Percentiles rank a stretch among this genome's conserved stretches.
These are phyloP conservation scores for Pampus argenteus DNA, from an alignment of 2,797 vertebrate genomes.

Conservation along the genomic window DNA sequence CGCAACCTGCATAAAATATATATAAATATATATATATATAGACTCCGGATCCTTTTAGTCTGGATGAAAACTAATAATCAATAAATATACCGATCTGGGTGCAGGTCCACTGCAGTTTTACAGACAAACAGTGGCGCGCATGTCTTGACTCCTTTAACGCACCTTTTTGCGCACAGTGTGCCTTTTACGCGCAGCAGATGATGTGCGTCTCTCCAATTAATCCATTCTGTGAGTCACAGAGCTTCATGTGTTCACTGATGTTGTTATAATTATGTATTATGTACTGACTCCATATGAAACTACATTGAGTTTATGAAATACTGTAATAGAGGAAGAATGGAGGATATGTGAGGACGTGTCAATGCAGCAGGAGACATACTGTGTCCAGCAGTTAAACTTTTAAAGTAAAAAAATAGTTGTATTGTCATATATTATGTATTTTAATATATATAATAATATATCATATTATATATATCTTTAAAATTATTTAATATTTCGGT, in stretches of 20 bases:
- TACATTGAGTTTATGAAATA: background rate
- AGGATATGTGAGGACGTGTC: too few relatives aligned
- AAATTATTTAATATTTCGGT: too few relatives aligned
- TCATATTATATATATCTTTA: too few relatives aligned
- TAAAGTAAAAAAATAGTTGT: too few relatives aligned
- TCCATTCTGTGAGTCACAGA: slow-evolving; percentile 18
- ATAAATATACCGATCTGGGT: background rate
- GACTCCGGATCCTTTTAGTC: too few relatives aligned
- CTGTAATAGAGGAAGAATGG: too few relatives aligned
- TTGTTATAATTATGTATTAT: background rate
- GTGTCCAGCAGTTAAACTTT: too few relatives aligned
- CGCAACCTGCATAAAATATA: slow-evolving; percentile 4
- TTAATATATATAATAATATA: too few relatives aligned
- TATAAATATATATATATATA: rapidly evolving
- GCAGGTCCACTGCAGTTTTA: background rate
- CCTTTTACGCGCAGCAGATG: slow-evolving; percentile 72
- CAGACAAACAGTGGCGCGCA: background rate
- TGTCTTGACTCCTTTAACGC: slow-evolving; percentile 7
- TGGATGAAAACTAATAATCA: background rate
- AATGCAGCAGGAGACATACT: too few relatives aligned
- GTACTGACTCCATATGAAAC: background rate
- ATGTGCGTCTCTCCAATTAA: slow-evolving; percentile 13
- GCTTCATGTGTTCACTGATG: background rate
- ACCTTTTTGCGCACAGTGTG: slow-evolving; percentile 35
- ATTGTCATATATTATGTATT: too few relatives aligned